phyloP scores from a whole-genome alignment of 1,140 invertebrate genomes.

The Panagrolaimus sp. region DNA sequence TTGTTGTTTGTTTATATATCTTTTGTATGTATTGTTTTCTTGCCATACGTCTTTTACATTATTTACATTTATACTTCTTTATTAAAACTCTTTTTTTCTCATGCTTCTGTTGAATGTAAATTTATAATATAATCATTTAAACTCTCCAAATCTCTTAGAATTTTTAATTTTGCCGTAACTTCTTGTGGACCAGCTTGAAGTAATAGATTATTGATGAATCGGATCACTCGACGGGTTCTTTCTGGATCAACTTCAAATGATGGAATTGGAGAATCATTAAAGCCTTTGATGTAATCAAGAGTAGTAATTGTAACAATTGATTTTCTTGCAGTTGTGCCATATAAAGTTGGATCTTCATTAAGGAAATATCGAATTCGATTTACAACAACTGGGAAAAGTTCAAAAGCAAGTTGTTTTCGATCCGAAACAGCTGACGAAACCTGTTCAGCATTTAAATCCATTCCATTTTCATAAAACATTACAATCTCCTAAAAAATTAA shows the following conservation, averaged over 20 bases:
- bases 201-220: too few species aligned
- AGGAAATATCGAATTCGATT: background rate
- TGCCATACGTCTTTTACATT: too few species aligned
- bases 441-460: background rate
- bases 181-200: too few species aligned
- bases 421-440: background rate
- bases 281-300: background rate
- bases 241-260: background rate
- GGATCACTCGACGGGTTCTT: background rate
- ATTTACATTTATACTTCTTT: too few species aligned
- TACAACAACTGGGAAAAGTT: background rate
- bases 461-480: background rate
- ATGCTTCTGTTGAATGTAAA: too few species aligned
- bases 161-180: too few species aligned
- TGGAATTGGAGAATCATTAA: background rate
- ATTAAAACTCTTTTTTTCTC: too few species aligned
- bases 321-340: background rate
- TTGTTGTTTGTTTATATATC: too few species aligned
- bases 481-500: slow-evolving; percentile 1
- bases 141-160: too few species aligned
- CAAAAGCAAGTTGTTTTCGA: background rate
- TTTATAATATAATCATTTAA: too few species aligned
- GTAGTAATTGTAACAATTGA: background rate
- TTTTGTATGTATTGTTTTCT: too few species aligned
- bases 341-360: slow-evolving; percentile 3